A percentile compares a stretch with the other conserved stretches of the same genome.
These are phyloP conservation scores for Hydrotaea cyrtoneurina DNA, from an alignment of 2,888 invertebrate genomes.

Conservation along the genomic window DNA sequence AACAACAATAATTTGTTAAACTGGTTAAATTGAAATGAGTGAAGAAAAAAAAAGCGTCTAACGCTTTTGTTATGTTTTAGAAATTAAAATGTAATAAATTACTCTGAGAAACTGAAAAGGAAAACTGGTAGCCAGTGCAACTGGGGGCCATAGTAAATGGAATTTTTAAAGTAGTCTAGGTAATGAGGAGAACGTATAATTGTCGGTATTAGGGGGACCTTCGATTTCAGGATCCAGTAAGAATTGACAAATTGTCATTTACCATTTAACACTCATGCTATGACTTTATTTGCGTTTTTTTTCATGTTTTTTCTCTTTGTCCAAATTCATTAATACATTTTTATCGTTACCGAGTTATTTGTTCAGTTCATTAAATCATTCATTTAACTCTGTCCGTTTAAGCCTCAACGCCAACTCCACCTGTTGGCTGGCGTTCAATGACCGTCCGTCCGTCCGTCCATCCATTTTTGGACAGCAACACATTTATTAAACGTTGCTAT, in stretches of 20 bases:
- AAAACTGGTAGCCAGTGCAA: background rate
- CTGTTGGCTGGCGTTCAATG: background rate
- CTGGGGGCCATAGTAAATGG: background rate
- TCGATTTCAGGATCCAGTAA: no score
- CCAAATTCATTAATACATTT: background rate
- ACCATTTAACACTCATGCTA: no score
- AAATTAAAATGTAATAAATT: constrained; percentile 63
- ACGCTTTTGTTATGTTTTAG: constrained; percentile 33
- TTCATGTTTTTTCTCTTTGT: background rate
- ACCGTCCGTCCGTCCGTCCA: background rate
- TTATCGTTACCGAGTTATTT: background rate
- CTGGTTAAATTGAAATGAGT: constrained; percentile 44
- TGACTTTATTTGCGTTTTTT: no score
- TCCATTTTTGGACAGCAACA: background rate
- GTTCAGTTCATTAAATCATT: background rate
- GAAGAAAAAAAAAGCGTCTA: constrained; percentile 12
- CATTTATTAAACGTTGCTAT: constrained; percentile 33
- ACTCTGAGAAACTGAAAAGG: constrained; percentile 9
- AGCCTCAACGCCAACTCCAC: background rate
- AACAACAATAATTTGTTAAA: constrained; percentile 49
- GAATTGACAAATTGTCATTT: no score
- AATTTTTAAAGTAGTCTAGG: background rate
- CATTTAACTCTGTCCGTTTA: background rate
- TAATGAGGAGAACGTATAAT: no score
- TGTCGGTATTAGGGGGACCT: no score